Evolutionary conservation across 2,797 vertebrate genomes (phyloP), one percentile per base, ranked within the genome.

Genomic region (Graptemys geographica): DNA sequence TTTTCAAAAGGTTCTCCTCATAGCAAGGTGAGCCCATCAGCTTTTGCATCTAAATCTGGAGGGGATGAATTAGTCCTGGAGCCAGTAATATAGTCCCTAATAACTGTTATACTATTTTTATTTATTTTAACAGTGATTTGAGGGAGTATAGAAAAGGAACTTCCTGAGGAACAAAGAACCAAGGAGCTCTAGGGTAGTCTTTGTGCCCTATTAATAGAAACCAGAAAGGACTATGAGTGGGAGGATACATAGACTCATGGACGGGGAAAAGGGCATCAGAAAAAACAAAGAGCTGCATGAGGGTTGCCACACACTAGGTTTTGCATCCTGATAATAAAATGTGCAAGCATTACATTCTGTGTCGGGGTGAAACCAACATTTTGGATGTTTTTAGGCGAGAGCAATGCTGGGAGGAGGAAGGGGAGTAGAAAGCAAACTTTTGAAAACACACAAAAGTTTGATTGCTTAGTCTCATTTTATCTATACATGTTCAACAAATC

Each of bases 111-210:
- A 33, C 31, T 62, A 11, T 62, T 33, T 62, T 62, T 5, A 57
- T 57, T 21, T 44, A 81, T 23, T 31, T 52, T 3, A 83, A 79
- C 1, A 80, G 69, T 18, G 49, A 84, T 83, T 72, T 37, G 1
- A 37, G 28, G 53, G 78, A 89, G 81, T 86, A 93, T 65, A 1
- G n/a, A 51, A 13, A 74, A 65, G 31, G 51, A 49, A 69, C 79
- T 92, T 95, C 76, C 88, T 84, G 79, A 55, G 33, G 59, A 83
- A 82, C 86, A 93, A 89, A 89, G 41, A 83, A 90, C 80, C 28
- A 84, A 51, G 53, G 76, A 89, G 65, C 57, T 80, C 47, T 27
- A 65, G 88, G 91, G 81, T 31, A 84, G 51, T 91, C 79, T 82
- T 57, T 33, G 81, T 74, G 84, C 85, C 57, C 72, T 0, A 59